phyloP scores from a whole-genome alignment of 2,113 vertebrate species.

The Cavia aperea region DNA sequence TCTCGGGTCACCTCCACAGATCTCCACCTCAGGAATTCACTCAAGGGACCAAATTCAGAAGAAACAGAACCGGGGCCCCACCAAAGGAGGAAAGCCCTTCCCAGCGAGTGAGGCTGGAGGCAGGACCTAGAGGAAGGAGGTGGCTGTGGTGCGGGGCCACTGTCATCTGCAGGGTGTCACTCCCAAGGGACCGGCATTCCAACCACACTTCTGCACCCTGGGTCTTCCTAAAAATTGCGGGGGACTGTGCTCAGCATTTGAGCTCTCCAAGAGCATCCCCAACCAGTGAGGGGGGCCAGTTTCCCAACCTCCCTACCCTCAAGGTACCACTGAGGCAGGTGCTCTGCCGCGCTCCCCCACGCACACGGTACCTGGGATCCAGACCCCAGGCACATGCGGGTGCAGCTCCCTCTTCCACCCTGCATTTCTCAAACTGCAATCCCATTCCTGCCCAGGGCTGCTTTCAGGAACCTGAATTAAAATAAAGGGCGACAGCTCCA shows the following conservation, averaged over 20 bases:
- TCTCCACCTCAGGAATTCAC: neutral
- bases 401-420: neutral
- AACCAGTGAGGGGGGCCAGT: accelerated
- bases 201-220: neutral
- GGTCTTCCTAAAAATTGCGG: neutral
- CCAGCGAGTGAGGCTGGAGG: neutral
- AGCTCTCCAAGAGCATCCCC: neutral
- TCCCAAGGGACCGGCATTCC: no score
- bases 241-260: neutral
- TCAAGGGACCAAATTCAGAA: neutral
- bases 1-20: no score
- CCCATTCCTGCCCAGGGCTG: conserved; percentile 21
- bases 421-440: neutral
- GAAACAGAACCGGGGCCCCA: neutral
- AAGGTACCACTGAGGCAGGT: accelerated
- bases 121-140: neutral
- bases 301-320: neutral
- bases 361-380: neutral
- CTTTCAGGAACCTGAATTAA: neutral
- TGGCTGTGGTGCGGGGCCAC: no score
- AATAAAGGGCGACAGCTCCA: neutral
- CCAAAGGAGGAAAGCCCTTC: neutral
- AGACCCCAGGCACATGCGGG: no score
- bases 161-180: neutral
- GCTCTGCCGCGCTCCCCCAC: neutral